Evolutionary conservation across 2,797 vertebrate species (phyloP), one percentile per base, ranked within the genome.

Genomic region (Semotilus atromaculatus): DNA sequence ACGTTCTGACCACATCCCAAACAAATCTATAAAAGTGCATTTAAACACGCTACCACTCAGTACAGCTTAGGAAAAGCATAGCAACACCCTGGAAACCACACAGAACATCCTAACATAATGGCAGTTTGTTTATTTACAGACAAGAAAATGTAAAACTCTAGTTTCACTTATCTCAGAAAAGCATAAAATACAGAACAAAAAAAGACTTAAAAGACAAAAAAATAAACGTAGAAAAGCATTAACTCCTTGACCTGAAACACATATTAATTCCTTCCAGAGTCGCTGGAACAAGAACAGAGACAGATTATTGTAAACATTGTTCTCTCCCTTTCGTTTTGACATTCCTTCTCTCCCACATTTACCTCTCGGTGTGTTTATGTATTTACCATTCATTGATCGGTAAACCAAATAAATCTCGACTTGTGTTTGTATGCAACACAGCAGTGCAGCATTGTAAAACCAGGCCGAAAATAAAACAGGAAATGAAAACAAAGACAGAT

Each of bases 341-440:
- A 53, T 31, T 53, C 26, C 70, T 40, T 80, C 76, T 38, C 43
- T 60, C 74, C 70, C 14, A 34, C 18, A 13, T 55, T 40, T 84
- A 82, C 82, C 71, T 88, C 88, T 76, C n/a, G 4, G 58, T 40
- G 38, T 70, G 88, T 89, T 77, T 80, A 82, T 91, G 89, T 87
- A 91, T 92, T 93, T 92, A 90, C 89, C 48, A 21, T 43, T 88
- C 64, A 82, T 80, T 90, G 89, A 91, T 90, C 31, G 31, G 31
- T 31, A 31, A 89, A 91, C 85, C 87, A 92, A 92, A 92, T 92
- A 93, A 92, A 94, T 92, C 93, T 90, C 88, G 86, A 81, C 74
- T 8, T 26, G 16, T 83, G 88, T 92, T 90, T 91, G 78, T 81
- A 84, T 67, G 84, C 31, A 51, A 36, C 67, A 71, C 68, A 85